These are phyloP conservation scores for Stenurella melanura DNA, from an alignment of 2,888 invertebrate species.

Conservation along the genomic window DNA sequence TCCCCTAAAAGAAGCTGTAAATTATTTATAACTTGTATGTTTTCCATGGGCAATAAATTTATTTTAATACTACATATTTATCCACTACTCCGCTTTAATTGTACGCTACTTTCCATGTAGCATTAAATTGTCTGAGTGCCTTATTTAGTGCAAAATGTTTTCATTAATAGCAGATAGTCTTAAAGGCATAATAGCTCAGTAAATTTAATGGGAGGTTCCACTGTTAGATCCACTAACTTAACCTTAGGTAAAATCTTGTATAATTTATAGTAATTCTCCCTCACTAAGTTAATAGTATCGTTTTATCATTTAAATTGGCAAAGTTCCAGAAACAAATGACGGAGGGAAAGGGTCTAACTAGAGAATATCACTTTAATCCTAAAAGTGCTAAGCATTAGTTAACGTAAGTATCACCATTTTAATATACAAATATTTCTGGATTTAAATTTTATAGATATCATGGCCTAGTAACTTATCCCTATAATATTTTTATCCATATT, in stretches of 20 bases:
- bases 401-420: conserved; percentile 21
- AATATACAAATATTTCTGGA: background rate
- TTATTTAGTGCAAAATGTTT: conserved; percentile 58
- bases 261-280: conserved; percentile 71
- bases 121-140: conserved; percentile 56
- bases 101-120: conserved; percentile 45
- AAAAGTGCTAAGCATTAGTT: conserved; percentile 45
- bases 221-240: conserved; percentile 62
- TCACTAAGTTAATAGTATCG: conserved; percentile 71
- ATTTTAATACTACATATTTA: background rate
- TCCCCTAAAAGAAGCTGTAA: no score
- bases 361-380: conserved; percentile 56
- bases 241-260: conserved; percentile 71
- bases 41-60: no score
- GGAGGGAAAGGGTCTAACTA: conserved; percentile 57
- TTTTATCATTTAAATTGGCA: conserved; percentile 73
- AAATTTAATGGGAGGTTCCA: conserved; percentile 65
- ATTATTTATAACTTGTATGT: no score
- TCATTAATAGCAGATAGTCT: conserved; percentile 64
- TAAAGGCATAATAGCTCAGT: conserved; percentile 65
- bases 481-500: no score
- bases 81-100: conserved; percentile 21
- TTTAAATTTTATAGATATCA: background rate
- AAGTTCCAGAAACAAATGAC: conserved; percentile 67
- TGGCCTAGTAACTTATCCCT: background rate